These are phyloP conservation scores for Eristalis tenax DNA, from an alignment of 2,888 invertebrate genomes.

Conservation along the genomic window DNA sequence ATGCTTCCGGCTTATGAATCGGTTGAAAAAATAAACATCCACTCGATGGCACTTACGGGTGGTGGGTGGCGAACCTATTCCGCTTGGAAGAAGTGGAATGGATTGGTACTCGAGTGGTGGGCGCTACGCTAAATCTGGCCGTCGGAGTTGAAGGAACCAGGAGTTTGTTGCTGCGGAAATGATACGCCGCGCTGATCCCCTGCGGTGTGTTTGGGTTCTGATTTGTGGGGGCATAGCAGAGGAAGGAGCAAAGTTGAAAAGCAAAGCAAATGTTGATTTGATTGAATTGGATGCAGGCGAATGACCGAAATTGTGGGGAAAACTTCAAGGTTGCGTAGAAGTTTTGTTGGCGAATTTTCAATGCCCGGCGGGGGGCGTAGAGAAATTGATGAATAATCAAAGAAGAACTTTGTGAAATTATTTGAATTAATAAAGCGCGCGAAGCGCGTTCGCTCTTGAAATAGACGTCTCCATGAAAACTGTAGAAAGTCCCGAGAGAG, in stretches of 20 bases:
- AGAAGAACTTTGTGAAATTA: too few species aligned
- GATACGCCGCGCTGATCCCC: not conserved
- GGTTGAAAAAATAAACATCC: not conserved
- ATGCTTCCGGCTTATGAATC: conserved; percentile 1
- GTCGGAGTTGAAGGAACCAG: not conserved
- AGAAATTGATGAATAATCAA: too few species aligned
- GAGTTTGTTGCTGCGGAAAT: not conserved
- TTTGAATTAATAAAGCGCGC: too few species aligned
- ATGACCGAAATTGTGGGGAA: not conserved
- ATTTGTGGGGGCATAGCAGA: not conserved
- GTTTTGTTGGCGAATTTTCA: too few species aligned
- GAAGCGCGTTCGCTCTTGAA: too few species aligned
- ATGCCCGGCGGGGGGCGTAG: too few species aligned
- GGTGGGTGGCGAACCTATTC: not conserved
- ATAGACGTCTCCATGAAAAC: too few species aligned
- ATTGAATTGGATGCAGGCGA: not conserved
- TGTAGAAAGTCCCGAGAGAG: too few species aligned
- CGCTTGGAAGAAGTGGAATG: not conserved
- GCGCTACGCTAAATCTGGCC: not conserved
- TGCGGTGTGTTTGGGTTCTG: not conserved
- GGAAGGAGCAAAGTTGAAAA: too few species aligned
- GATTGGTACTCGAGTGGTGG: not conserved
- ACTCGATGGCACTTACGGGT: not conserved
- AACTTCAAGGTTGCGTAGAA: not conserved
- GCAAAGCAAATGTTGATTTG: not conserved